Evolutionary conservation across 2,113 vertebrate genomes (phyloP).

Genomic region (Zosterops japonicus): DNA sequence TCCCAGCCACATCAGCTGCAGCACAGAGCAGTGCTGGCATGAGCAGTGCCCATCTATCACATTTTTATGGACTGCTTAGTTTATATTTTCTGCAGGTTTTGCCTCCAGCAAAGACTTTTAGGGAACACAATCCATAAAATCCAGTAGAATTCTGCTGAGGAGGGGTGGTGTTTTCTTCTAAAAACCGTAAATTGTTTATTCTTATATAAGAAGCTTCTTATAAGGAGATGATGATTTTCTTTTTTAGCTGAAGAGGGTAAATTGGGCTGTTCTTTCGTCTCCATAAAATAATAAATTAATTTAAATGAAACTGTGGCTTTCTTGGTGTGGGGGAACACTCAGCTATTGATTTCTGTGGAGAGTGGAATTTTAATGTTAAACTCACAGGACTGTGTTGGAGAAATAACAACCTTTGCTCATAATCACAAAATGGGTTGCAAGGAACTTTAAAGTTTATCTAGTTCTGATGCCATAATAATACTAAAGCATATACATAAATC

Average conservation of each 20-base stretch:
- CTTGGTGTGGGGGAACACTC: background rate
- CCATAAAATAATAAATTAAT: background rate
- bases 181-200: background rate
- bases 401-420: background rate
- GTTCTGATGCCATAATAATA: background rate
- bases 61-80: background rate
- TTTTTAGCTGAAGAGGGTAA: background rate
- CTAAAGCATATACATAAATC: background rate
- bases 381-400: background rate
- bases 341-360: background rate
- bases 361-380: background rate
- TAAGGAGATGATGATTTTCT: background rate
- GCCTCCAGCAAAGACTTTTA: background rate
- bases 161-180: background rate
- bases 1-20: background rate
- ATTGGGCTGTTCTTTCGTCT: background rate
- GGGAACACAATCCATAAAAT: background rate
- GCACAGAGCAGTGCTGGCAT: background rate
- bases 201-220: background rate
- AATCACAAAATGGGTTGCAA: background rate
- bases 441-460: background rate
- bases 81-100: conserved; percentile 19
- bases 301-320: background rate
- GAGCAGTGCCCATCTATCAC: background rate
- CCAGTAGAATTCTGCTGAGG: background rate